Evolutionary conservation across 2,797 vertebrate genomes (phyloP).

Genomic region (Leptatherina wallacei): DNA sequence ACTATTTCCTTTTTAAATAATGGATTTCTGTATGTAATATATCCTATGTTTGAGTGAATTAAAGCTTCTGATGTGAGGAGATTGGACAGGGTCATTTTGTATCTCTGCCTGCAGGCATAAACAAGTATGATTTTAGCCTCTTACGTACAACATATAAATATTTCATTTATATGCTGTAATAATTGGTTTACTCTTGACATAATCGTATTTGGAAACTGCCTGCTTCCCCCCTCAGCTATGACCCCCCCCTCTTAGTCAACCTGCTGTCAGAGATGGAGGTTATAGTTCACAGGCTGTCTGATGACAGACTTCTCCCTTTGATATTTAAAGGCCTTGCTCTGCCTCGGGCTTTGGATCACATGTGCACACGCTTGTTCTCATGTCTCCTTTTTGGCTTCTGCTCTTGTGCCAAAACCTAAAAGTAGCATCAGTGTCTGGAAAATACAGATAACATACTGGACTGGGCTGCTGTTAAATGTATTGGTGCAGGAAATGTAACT

Average conservation of each 20-base stretch:
- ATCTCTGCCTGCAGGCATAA: conserved; percentile 27
- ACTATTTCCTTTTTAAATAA: conserved; percentile 19
- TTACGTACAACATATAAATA: conserved; percentile 52
- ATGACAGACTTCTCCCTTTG: conserved; percentile 41
- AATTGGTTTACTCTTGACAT: conserved; percentile 65
- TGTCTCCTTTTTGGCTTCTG: conserved; percentile 37
- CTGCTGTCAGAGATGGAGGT: conserved; percentile 51
- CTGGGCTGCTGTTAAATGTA: background rate
- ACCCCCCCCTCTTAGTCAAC: background rate
- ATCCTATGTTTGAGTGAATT: conserved; percentile 50
- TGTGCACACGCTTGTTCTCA: conserved; percentile 25
- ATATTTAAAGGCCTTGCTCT: conserved; percentile 70
- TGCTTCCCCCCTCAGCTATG: conserved; percentile 18
- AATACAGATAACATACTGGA: background rate
- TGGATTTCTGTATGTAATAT: conserved; percentile 53
- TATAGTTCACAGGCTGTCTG: conserved; percentile 55
- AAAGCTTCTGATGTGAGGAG: conserved; percentile 51
- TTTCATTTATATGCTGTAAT: conserved; percentile 41
- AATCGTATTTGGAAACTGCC: conserved; percentile 59
- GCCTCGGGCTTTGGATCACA: conserved; percentile 55
- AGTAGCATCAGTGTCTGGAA: background rate
- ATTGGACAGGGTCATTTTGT: conserved; percentile 20
- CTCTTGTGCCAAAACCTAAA: background rate
- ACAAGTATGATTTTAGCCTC: conserved; percentile 25
- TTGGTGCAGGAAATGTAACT: conserved; percentile 1